Evolutionary conservation across 2,113 vertebrate species (phyloP), one percentile per base, ranked within the genome.

Genomic region (Indicator indicator): DNA sequence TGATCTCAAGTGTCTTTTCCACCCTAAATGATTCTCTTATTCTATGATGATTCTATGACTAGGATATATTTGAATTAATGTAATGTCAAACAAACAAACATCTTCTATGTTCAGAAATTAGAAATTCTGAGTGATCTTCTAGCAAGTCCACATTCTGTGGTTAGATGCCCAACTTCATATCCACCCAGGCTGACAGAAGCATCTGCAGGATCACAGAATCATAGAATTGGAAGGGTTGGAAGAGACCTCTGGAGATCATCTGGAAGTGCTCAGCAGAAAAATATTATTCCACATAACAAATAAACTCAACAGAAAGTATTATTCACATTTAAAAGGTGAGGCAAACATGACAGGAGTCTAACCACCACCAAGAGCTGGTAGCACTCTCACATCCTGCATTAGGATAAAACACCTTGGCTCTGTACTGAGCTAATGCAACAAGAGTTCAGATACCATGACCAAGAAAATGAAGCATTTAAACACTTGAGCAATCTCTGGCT

Each of bases 341-440:
- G 24, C 17, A 40, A 79, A 42, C 4, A 20, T 16, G 18, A 23
- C 26, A 71, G 18, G 26, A 77, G 46, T 48, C 42, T 38, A 60
- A 18, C 26, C 32, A 42, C 21, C 75, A 75, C 52, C 19, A 26
- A 54, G 82, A 62, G 18, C 44, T 5, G 9, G 54, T 13, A 46
- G 8, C 12, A 27, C 5, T 63, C 14, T 68, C 14, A 16, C 24
- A 6, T 20, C 38, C 24, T 56, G 27, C 48, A 33, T 36, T 23
- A 56, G 8, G 17, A 1, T 18, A 65, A 44, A 15, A n/a, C 0
- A 0, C 9, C 12, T 0, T 33, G 36, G 16, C 44, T 80, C 50
- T 44, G 27, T 27, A 77, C 6, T 20, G 30, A 55, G 36, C 14
- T 73, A 83, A 44, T 32, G 40, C 46, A 79, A 48, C 21, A 18